These are phyloP conservation scores for Allolobophora icterica DNA, from an alignment of 2,888 invertebrate species.

Conservation along the genomic window DNA sequence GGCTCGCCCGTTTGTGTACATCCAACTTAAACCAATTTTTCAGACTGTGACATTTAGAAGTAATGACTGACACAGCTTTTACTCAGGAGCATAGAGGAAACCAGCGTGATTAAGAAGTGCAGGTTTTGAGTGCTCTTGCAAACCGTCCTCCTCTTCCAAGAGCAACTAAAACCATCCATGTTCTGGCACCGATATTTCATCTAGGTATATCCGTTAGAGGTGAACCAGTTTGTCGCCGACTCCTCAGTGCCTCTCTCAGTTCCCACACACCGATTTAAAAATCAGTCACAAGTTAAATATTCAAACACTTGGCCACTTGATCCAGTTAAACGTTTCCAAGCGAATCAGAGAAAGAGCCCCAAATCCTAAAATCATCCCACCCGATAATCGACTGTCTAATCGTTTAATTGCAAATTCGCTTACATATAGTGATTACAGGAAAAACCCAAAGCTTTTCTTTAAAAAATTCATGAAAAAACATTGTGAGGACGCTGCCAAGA, in stretches of 20 bases:
- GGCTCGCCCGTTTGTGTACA: too few species aligned
- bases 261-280: not conserved
- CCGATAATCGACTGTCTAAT: not conserved
- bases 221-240: not conserved
- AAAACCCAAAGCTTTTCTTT: not conserved
- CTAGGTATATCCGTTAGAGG: not conserved
- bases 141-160: not conserved
- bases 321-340: not conserved
- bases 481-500: not conserved
- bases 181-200: not conserved
- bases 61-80: not conserved
- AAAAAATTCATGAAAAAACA: not conserved
- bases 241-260: not conserved
- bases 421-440: not conserved
- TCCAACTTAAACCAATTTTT: too few species aligned
- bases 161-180: not conserved
- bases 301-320: not conserved
- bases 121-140: not conserved
- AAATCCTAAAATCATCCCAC: slow-evolving; percentile 4
- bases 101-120: not conserved
- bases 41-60: too few species aligned
- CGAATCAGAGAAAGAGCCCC: not conserved
- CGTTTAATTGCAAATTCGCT: not conserved
- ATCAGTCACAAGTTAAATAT: not conserved
- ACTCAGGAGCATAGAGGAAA: slow-evolving; percentile 3